Conservation (phyloP, 2,113 vertebrate species). For the Pelobates fuscus region DNA sequence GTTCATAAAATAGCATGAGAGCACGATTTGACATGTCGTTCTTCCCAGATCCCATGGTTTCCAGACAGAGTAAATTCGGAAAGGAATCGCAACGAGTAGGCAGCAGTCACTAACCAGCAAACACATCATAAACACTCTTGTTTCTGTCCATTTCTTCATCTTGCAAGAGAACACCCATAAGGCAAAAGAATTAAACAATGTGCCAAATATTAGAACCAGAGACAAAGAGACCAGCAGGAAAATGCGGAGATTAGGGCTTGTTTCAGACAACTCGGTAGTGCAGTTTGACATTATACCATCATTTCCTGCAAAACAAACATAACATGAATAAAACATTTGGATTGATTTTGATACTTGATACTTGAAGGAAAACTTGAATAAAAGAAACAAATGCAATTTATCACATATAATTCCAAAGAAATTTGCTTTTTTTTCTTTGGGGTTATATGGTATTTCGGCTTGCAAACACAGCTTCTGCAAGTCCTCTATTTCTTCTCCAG, state of each 20-base stretch:
- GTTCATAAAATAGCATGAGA: constrained; percentile 64
- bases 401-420: no score
- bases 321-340: no score
- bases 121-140: constrained; percentile 72
- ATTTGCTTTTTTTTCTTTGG: no score
- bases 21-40: constrained; percentile 53
- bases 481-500: no score
- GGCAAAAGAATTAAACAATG: constrained; percentile 64
- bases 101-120: constrained; percentile 66
- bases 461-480: no score
- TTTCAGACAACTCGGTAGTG: not conserved
- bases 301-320: constrained; percentile 14
- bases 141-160: constrained; percentile 67
- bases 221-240: constrained; percentile 44
- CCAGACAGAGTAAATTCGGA: constrained; percentile 52
- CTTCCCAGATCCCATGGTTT: rapidly evolving
- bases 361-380: no score
- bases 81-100: constrained; percentile 66
- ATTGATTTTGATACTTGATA: no score
- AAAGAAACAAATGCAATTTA: no score
- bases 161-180: constrained; percentile 69
- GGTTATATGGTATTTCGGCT: no score
- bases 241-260: not conserved
- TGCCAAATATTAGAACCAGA: constrained; percentile 55
- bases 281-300: constrained; percentile 26